A percentile compares a stretch with the other conserved stretches of the same genome.
Evolutionary conservation across 92 coral and sea anemone species (phyloP).

Genomic region (Porites divaricata): DNA sequence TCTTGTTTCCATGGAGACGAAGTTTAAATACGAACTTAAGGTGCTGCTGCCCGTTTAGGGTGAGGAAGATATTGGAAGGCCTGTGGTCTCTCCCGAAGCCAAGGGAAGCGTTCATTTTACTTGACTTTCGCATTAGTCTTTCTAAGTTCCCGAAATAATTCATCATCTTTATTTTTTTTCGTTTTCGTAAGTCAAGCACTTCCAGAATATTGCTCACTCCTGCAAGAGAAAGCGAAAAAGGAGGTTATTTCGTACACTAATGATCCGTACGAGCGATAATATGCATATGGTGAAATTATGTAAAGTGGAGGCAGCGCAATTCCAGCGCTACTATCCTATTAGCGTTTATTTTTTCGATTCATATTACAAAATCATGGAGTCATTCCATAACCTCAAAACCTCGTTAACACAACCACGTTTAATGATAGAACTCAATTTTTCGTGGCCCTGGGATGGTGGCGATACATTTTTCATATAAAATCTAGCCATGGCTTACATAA

Average conservation of each 20-base stretch:
- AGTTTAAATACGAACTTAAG: conserved; percentile 77
- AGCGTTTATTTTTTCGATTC: too few relatives aligned
- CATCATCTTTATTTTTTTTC: conserved; percentile 66
- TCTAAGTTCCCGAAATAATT: conserved; percentile 71
- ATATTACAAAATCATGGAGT: too few relatives aligned
- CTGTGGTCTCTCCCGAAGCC: conserved; percentile 19
- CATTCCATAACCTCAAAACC: too few relatives aligned
- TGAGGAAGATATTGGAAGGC: conserved; percentile 76
- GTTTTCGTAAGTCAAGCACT: conserved; percentile 70
- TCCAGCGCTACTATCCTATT: too few relatives aligned
- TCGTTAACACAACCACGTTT: too few relatives aligned
- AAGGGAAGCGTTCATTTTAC: conserved; percentile 47
- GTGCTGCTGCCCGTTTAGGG: conserved; percentile 74
- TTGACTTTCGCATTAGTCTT: conserved; percentile 78
- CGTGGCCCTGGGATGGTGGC: too few relatives aligned
- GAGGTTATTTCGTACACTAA: neutral
- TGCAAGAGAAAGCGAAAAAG: conserved; percentile 19
- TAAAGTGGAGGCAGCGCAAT: too few relatives aligned
- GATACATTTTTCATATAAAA: too few relatives aligned
- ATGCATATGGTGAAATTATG: neutral
- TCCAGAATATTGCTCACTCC: conserved; percentile 72
- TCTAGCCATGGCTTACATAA: too few relatives aligned
- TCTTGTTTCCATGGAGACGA: conserved; percentile 56
- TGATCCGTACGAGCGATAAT: neutral
- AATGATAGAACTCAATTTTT: too few relatives aligned